Conservation (phyloP, 2,797 vertebrate genomes). For the Eidolon dupreanum region DNA sequence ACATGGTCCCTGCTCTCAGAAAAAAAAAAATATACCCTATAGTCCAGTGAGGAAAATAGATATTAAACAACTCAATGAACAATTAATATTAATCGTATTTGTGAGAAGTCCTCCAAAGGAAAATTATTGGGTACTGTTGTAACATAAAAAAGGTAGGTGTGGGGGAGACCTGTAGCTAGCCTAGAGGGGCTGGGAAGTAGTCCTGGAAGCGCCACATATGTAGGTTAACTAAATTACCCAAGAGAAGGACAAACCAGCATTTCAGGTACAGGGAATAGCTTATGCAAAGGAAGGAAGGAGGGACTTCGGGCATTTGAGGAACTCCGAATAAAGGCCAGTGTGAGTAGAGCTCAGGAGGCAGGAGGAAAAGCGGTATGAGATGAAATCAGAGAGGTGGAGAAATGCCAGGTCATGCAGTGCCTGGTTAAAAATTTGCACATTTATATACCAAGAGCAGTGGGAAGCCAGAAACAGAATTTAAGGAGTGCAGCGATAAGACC, state of each 20-base stretch:
- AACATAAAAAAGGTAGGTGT: neutral
- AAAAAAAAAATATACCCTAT: neutral
- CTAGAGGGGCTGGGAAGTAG: neutral
- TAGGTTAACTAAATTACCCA: neutral
- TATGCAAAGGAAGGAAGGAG: slow-evolving; percentile 14
- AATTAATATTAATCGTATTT: neutral
- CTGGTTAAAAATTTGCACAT: slow-evolving; percentile 31
- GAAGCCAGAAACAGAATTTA: neutral
- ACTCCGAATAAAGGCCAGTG: neutral
- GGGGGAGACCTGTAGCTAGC: neutral
- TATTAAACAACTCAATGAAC: neutral
- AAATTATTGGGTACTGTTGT: neutral
- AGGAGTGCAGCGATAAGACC: neutral
- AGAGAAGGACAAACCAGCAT: neutral
- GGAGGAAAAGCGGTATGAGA: neutral
- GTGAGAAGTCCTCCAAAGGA: neutral
- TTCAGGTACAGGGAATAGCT: neutral
- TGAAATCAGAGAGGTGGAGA: neutral
- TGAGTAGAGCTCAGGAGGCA: slow-evolving; percentile 11
- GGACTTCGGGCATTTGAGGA: neutral
- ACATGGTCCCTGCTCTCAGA: neutral
- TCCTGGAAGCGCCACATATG: neutral
- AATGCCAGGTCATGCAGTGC: neutral
- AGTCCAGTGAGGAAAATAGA: neutral
- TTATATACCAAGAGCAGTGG: slow-evolving; percentile 30